phyloP scores from a whole-genome alignment of 2,888 invertebrate species.

The Ernsta delagoae region DNA sequence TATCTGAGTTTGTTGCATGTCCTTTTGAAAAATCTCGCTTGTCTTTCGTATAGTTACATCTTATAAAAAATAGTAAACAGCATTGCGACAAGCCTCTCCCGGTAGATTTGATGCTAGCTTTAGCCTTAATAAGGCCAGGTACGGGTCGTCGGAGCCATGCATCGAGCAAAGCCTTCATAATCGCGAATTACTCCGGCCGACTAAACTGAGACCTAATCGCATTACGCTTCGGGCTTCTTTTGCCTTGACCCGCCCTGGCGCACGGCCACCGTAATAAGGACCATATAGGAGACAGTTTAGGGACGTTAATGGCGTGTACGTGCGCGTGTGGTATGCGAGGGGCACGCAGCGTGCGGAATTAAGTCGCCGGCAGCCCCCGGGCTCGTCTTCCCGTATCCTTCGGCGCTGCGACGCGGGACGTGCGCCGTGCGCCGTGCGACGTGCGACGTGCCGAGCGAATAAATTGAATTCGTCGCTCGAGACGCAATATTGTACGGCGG shows the following conservation, averaged over 20 bases:
- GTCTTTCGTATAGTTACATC: background rate
- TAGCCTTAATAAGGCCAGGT: constrained; percentile 15
- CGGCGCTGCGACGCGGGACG: constrained; percentile 35
- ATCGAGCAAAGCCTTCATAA: constrained; percentile 32
- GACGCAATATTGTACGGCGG: constrained; percentile 25
- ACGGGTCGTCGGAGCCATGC: constrained; percentile 31
- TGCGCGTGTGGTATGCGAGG: constrained; percentile 28
- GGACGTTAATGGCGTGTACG: constrained; percentile 1
- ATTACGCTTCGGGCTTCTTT: constrained; percentile 37
- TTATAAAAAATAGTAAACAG: background rate
- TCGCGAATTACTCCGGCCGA: constrained; percentile 38
- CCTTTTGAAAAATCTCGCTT: background rate
- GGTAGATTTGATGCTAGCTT: background rate
- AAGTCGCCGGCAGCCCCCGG: constrained; percentile 34
- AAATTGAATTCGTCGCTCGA: constrained; percentile 40
- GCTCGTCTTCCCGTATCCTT: constrained; percentile 40
- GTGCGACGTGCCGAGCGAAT: constrained; percentile 34
- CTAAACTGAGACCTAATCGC: constrained; percentile 39
- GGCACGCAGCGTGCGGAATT: constrained; percentile 36
- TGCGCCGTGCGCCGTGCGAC: too few relatives aligned
- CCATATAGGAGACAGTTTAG: constrained; percentile 3
- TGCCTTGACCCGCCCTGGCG: constrained; percentile 21
- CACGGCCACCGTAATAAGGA: constrained; percentile 8
- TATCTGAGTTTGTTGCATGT: too few relatives aligned
- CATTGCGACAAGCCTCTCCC: background rate